phyloP scores from a whole-genome alignment of 2,888 invertebrate genomes.

The Zygogramma bicolorata region DNA sequence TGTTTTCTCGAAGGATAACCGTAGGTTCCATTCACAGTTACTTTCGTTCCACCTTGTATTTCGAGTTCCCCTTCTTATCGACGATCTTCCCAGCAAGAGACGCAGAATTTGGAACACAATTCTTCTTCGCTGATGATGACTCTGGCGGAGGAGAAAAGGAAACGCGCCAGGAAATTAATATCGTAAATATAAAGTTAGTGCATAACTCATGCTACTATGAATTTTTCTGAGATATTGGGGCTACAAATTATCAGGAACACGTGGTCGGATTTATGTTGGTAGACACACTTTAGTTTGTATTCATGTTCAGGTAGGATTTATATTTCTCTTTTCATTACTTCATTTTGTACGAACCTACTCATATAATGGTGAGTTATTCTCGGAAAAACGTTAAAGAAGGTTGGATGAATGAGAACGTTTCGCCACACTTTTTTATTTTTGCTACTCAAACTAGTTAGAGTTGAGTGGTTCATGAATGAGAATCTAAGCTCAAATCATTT shows the following conservation, averaged over 20 bases:
- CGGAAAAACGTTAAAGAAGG: too few species aligned
- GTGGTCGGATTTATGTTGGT: constrained; percentile 62
- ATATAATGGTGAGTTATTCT: background rate
- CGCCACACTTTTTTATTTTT: too few species aligned
- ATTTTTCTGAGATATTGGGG: constrained; percentile 67
- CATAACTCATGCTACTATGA: constrained; percentile 65
- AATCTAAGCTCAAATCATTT: too few species aligned
- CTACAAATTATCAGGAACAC: constrained; percentile 66
- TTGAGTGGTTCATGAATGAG: too few species aligned
- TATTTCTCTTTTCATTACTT: constrained; percentile 38
- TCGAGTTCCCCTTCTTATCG: constrained; percentile 19
- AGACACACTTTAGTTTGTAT: constrained; percentile 63
- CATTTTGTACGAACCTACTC: constrained; percentile 14
- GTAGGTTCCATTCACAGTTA: too few species aligned
- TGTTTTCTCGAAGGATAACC: too few species aligned
- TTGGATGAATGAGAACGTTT: too few species aligned
- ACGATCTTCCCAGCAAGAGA: background rate
- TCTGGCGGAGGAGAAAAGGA: constrained; percentile 47
- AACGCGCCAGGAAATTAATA: constrained; percentile 65
- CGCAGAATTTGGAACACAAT: constrained; percentile 17
- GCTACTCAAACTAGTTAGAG: too few species aligned
- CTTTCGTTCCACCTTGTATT: background rate
- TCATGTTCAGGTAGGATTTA: constrained; percentile 61
- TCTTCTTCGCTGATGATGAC: constrained; percentile 34
- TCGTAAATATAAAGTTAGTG: constrained; percentile 67